Conservation (phyloP, 2,797 vertebrate species). For the Rhabdomys pumilio region DNA sequence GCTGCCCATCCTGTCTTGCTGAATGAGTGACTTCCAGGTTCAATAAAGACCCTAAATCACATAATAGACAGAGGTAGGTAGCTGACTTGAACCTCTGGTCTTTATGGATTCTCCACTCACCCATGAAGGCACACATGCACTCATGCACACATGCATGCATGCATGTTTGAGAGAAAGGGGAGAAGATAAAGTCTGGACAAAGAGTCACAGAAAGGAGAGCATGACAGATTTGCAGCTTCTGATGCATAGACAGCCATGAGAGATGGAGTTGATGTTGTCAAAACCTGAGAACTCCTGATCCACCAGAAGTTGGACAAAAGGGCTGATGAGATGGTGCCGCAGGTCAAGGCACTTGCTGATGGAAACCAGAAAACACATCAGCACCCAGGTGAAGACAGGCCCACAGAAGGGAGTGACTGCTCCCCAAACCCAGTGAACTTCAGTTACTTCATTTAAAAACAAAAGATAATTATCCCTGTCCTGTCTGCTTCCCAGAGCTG, state of each 20-base stretch:
- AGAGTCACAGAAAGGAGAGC: background rate
- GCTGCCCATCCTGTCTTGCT: background rate
- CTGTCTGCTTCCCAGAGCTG: background rate
- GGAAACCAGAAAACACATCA: background rate
- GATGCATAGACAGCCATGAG: background rate
- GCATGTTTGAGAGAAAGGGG: background rate
- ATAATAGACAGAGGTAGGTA: background rate
- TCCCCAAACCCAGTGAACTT: slow-evolving; percentile 39
- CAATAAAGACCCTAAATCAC: background rate
- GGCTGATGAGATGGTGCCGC: background rate
- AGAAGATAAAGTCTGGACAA: background rate
- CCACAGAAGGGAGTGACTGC: background rate
- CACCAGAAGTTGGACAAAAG: background rate
- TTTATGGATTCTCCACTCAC: background rate
- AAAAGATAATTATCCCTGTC: slow-evolving; percentile 21
- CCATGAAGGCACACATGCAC: background rate
- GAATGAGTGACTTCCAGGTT: background rate
- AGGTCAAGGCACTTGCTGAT: background rate
- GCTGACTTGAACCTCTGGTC: background rate
- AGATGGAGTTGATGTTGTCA: background rate
- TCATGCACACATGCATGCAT: background rate
- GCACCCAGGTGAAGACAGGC: slow-evolving; percentile 30
- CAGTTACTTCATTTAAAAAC: slow-evolving; percentile 70
- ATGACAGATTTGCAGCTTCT: background rate
- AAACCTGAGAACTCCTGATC: background rate